These are phyloP conservation scores for Plagodis pulveraria DNA, from an alignment of 2,888 invertebrate genomes.

Conservation along the genomic window DNA sequence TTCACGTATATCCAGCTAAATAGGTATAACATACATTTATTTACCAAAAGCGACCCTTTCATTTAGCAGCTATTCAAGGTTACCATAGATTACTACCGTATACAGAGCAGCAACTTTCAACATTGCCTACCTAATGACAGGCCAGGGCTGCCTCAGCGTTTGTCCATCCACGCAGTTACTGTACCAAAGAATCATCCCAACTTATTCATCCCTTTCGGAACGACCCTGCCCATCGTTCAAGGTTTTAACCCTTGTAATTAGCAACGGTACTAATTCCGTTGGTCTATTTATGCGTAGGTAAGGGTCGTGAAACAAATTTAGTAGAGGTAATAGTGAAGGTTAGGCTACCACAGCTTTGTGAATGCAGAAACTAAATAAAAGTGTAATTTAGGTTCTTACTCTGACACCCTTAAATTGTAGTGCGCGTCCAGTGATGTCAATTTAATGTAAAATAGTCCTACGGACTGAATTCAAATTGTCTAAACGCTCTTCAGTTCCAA, in stretches of 20 bases:
- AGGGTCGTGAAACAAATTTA: conserved; percentile 36
- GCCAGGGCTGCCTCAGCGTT: conserved; percentile 49
- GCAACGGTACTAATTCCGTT: conserved; percentile 55
- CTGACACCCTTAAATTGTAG: neutral
- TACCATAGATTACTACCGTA: conserved; percentile 43
- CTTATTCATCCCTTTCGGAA: conserved; percentile 69
- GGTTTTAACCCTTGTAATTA: conserved; percentile 71
- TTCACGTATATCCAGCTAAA: conserved; percentile 18
- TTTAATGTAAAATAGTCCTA: too few species aligned
- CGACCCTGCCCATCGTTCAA: conserved; percentile 55
- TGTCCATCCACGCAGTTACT: conserved; percentile 53
- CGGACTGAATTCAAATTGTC: too few species aligned
- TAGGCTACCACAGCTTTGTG: conserved; percentile 19
- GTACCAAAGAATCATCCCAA: conserved; percentile 71
- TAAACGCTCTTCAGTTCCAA: too few species aligned
- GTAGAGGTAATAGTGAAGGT: conserved; percentile 24
- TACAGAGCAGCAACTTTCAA: conserved; percentile 54
- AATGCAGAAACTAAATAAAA: conserved; percentile 17
- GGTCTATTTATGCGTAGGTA: conserved; percentile 44
- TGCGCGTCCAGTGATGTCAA: too few species aligned
- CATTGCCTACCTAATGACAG: conserved; percentile 72
- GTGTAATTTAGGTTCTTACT: neutral
- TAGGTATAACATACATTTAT: conserved; percentile 35
- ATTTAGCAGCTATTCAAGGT: conserved; percentile 63
- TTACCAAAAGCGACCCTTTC: conserved; percentile 59